A percentile compares a stretch with the other conserved stretches of the same genome.
Conservation (phyloP, 2,888 invertebrate species). For the Tinea pellionella region DNA sequence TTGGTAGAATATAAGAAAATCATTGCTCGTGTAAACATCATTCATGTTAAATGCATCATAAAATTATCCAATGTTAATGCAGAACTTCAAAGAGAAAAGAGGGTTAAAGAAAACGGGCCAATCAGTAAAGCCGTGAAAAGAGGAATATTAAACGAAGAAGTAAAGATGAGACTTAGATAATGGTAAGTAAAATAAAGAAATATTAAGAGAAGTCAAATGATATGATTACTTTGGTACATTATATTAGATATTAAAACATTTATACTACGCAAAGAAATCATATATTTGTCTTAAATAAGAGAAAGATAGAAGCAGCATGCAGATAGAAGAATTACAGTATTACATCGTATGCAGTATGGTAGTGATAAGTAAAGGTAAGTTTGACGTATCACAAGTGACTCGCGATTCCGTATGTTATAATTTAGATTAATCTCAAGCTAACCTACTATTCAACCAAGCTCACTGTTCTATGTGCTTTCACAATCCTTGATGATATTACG, state of each 20-base stretch:
- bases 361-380: conserved; percentile 39
- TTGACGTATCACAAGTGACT: conserved; percentile 41
- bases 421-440: conserved; percentile 52
- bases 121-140: conserved; percentile 35
- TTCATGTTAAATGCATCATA: conserved; percentile 46
- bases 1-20: conserved; percentile 24
- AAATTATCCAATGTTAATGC: conserved; percentile 13
- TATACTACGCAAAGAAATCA: background rate
- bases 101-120: conserved; percentile 32
- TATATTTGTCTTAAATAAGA: background rate
- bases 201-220: conserved; percentile 26
- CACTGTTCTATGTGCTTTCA: conserved; percentile 61
- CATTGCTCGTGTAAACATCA: conserved; percentile 32
- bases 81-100: conserved; percentile 13
- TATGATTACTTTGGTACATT: conserved; percentile 17
- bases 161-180: conserved; percentile 40
- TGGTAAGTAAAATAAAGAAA: conserved; percentile 28
- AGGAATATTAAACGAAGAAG: conserved; percentile 38
- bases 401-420: conserved; percentile 40
- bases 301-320: conserved; percentile 57
- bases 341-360: conserved; percentile 49
- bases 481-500: conserved; percentile 52
- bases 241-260: background rate
- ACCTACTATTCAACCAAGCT: conserved; percentile 64
- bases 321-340: conserved; percentile 55